Evolutionary conservation across 2,797 vertebrate genomes (phyloP).

Genomic region (Acanthiza pusilla): DNA sequence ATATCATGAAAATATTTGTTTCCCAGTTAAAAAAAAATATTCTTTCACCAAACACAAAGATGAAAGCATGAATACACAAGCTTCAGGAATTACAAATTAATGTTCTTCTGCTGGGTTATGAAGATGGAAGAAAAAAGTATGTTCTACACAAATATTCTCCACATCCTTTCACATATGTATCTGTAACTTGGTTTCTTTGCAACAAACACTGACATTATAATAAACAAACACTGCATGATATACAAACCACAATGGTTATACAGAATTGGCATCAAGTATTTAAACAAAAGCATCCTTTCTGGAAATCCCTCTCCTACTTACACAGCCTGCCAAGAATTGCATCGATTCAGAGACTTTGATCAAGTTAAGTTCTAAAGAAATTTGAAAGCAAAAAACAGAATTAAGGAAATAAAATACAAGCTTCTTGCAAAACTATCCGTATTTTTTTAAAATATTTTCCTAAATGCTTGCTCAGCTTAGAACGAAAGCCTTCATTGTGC

Average conservation of each 20-base stretch:
- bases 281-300: conserved; percentile 57
- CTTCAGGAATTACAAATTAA: background rate
- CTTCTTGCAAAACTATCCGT: background rate
- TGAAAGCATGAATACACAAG: background rate
- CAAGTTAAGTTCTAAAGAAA: background rate
- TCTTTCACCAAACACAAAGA: background rate
- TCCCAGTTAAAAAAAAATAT: background rate
- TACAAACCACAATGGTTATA: conserved; percentile 10
- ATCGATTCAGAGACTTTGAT: background rate
- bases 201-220: conserved; percentile 32
- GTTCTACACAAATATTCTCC: background rate
- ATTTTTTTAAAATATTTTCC: background rate
- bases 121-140: background rate
- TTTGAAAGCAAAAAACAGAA: background rate
- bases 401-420: background rate
- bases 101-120: background rate
- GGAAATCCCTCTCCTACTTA: conserved; percentile 17
- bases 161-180: conserved; percentile 1
- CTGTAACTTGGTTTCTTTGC: background rate
- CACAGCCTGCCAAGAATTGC: conserved; percentile 5
- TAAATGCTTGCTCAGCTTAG: background rate
- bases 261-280: conserved; percentile 17
- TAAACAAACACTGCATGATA: conserved; percentile 34
- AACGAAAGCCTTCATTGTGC: background rate
- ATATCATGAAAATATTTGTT: background rate